Conservation (phyloP, 2,888 invertebrate genomes). For the Chymomyza procnemis region DNA sequence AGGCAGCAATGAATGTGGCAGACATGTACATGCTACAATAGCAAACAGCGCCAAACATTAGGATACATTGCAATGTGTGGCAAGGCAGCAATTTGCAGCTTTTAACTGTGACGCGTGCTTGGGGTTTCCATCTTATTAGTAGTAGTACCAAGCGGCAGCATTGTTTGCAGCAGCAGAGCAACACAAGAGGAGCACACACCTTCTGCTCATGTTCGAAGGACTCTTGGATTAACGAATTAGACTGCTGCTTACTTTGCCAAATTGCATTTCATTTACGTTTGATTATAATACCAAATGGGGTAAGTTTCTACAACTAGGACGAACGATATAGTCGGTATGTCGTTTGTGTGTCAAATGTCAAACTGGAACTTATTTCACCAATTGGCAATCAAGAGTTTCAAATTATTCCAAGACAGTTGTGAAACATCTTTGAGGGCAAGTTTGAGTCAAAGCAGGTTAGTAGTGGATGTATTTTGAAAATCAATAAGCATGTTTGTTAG, state of each 20-base stretch:
- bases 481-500: too few species aligned
- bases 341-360: background rate
- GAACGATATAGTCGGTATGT: too few species aligned
- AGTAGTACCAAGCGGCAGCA: slow-evolving; percentile 27
- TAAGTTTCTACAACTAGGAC: background rate
- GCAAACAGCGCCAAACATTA: slow-evolving; percentile 30
- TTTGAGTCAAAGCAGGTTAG: too few species aligned
- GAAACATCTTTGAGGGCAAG: background rate
- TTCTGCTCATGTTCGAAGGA: background rate
- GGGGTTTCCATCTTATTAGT: slow-evolving; percentile 45
- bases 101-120: slow-evolving; percentile 39
- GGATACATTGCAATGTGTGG: background rate
- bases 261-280: background rate
- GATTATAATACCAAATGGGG: background rate
- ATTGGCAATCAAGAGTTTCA: background rate
- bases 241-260: background rate
- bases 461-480: too few species aligned
- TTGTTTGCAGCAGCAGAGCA: slow-evolving; percentile 8
- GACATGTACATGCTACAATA: background rate
- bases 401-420: background rate
- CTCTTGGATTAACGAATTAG: background rate
- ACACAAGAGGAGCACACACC: background rate
- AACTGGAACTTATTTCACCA: background rate
- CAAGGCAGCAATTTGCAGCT: slow-evolving; percentile 25
- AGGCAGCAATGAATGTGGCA: background rate